Base-by-base conservation (phyloP, 2,888 invertebrate species). In the Lissocephala sabroskyi region DNA sequence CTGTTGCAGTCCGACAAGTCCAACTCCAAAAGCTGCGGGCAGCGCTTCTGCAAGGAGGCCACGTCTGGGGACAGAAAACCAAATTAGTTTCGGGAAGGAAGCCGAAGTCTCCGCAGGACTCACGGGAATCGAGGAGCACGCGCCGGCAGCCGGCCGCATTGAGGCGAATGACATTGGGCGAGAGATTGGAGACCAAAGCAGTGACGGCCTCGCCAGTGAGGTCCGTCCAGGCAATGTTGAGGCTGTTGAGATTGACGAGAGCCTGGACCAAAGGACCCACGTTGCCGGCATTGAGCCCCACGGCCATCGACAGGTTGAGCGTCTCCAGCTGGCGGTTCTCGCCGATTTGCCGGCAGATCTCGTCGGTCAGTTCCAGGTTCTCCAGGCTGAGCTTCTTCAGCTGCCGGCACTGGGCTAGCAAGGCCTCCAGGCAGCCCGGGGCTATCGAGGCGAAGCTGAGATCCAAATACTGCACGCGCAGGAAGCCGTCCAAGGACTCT, bases 1-100 rank as follows among this genome's bases (percentile, higher is more conserved):
- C 88, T 86, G 5, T 92, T 90, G 71, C 94, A 93, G 85, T 97
- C 97, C 14, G 96, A 96, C 49, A 96, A 81, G 85, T 97, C 97
- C 60, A 97, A 86, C 83, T 96, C 96, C 33, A 91, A 84, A 13
- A 97, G 86, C 1, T 89, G 86, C 0, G 91, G 88, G 79, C 95
- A 95, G 4, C 89, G 87, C 10, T 80, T 71, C 0, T 89, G 88
- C 41, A 97, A 85, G 7, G 86, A 85, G 4, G 84, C 80, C 4
- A 96, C 86, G 86, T 92, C 96, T 96, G 85, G 5, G 16, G 16
- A 35, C 9, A 17, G 9, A 16, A 13, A 32, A 13, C 13, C n/a
- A n/a, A n/a, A n/a, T n/a, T n/a, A n/a, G n/a, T n/a, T n/a, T n/a
- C n/a, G n/a, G n/a, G n/a, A n/a, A n/a, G n/a, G n/a, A n/a, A n/a